Evolutionary conservation across 2,797 vertebrate genomes (phyloP).

Genomic region (Lindbergichthys nudifrons): DNA sequence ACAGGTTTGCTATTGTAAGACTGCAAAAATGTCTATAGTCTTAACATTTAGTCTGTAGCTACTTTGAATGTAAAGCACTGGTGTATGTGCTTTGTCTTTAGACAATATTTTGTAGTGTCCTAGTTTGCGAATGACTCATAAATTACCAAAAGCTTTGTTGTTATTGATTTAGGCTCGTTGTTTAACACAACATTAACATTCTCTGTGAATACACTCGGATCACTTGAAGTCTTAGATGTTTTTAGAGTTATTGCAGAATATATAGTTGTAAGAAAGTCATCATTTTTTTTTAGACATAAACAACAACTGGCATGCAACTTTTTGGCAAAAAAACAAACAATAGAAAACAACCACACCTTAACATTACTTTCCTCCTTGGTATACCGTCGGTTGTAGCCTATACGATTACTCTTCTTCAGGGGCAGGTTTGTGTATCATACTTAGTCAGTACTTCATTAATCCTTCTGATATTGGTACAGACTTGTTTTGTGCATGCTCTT

Average conservation of each 20-base stretch:
- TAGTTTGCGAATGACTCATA: constrained; percentile 29
- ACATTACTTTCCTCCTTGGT: neutral
- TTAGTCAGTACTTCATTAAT: neutral
- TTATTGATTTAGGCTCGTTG: constrained; percentile 33
- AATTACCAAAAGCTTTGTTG: constrained; percentile 12
- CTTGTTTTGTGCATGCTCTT: neutral
- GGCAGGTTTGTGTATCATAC: neutral
- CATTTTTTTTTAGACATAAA: neutral
- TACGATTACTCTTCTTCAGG: neutral
- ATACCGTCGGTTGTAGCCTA: no score
- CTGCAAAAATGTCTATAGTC: neutral
- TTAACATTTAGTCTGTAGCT: no score
- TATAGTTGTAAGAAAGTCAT: neutral
- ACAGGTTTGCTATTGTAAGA: neutral
- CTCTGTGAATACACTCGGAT: neutral
- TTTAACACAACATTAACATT: neutral
- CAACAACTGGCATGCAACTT: neutral
- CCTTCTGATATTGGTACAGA: neutral
- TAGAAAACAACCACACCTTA: neutral
- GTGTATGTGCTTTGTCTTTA: neutral
- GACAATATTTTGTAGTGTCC: constrained; percentile 11
- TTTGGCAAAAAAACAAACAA: neutral
- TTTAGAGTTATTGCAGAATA: neutral
- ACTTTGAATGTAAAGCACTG: neutral
- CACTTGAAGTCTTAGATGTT: neutral